These are phyloP conservation scores for Rhimphoctona megacephalus DNA, from an alignment of 2,888 invertebrate genomes.

Conservation along the genomic window DNA sequence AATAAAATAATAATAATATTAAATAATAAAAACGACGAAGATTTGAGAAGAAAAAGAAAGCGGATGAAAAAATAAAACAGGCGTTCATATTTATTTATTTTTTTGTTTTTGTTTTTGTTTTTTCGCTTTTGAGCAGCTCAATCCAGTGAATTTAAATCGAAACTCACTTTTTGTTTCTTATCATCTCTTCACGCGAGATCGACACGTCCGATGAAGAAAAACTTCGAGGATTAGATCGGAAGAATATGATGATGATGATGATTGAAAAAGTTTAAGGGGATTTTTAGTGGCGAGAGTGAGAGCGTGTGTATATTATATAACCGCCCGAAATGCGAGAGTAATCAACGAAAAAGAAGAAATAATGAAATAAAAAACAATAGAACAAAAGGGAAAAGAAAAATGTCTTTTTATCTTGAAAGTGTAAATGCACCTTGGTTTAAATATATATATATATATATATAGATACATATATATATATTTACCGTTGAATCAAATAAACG, in stretches of 20 bases:
- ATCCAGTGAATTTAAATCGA: not conserved
- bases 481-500: slow-evolving; percentile 43
- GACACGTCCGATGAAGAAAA: not conserved
- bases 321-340: slow-evolving; percentile 51
- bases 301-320: slow-evolving; percentile 51
- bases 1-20: not conserved
- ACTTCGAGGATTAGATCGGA: not conserved
- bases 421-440: slow-evolving; percentile 71
- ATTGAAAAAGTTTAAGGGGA: slow-evolving; percentile 2
- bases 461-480: slow-evolving; percentile 63
- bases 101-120: not conserved
- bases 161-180: not conserved
- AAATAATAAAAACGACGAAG: slow-evolving; percentile 5
- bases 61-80: slow-evolving; percentile 11
- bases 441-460: slow-evolving; percentile 35
- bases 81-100: not conserved
- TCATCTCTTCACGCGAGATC: slow-evolving; percentile 17
- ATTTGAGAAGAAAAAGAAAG: slow-evolving; percentile 36
- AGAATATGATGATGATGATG: slow-evolving; percentile 28
- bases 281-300: slow-evolving; percentile 39
- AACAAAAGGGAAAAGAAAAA: slow-evolving; percentile 31
- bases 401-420: slow-evolving; percentile 68
- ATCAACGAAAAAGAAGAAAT: slow-evolving; percentile 42
- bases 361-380: slow-evolving; percentile 30
- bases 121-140: not conserved